Percentiles rank a stretch among this genome's conserved stretches.
Conservation (phyloP, 1,140 invertebrate species). For the Pseudomyrmex sp. region DNA sequence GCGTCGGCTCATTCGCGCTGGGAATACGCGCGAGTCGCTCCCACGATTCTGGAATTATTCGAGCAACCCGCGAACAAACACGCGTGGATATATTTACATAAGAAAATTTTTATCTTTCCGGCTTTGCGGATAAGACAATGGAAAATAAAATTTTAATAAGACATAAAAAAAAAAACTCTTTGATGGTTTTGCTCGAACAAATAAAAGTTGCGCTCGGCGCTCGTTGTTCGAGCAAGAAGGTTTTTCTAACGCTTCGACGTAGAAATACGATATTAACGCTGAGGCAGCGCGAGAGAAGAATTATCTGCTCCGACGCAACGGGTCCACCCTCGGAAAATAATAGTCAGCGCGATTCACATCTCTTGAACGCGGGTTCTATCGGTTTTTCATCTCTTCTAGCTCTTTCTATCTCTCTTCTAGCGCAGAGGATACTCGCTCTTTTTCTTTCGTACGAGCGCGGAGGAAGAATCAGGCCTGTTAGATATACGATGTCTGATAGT, state of each 20-base stretch:
- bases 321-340: slow-evolving; percentile 46
- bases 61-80: slow-evolving; percentile 17
- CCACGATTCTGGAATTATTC: slow-evolving; percentile 39
- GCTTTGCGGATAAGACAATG: not conserved
- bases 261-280: slow-evolving; percentile 24
- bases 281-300: slow-evolving; percentile 2
- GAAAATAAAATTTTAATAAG: too few relatives aligned
- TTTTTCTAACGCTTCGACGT: not conserved
- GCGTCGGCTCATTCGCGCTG: slow-evolving; percentile 22
- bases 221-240: too few relatives aligned
- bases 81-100: slow-evolving; percentile 18
- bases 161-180: too few relatives aligned
- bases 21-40: slow-evolving; percentile 41
- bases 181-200: not conserved
- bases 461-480: slow-evolving; percentile 64
- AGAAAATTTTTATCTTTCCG: too few relatives aligned
- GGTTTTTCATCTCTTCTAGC: slow-evolving; percentile 47
- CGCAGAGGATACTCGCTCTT: slow-evolving; percentile 32
- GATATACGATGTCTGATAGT: slow-evolving; percentile 65
- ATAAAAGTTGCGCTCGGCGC: not conserved
- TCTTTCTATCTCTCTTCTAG: slow-evolving; percentile 4
- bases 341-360: slow-evolving; percentile 41
- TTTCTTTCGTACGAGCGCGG: slow-evolving; percentile 1
- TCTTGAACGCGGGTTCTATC: slow-evolving; percentile 42
- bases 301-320: slow-evolving; percentile 8